These are phyloP conservation scores for Drosophila borborema DNA, from an alignment of 2,888 invertebrate species.

Conservation along the genomic window DNA sequence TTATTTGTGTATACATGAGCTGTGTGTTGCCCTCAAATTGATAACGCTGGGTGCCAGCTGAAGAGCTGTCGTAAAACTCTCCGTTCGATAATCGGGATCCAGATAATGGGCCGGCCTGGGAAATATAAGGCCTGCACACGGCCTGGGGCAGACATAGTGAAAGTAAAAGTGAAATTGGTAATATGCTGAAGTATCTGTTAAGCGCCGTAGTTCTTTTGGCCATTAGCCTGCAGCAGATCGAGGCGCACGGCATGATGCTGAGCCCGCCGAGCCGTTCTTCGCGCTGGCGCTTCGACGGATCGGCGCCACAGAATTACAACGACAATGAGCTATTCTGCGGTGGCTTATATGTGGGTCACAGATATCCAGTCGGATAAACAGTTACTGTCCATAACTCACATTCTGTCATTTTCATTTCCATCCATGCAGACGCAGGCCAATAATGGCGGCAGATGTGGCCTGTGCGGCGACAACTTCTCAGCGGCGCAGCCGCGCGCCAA, in stretches of 20 bases:
- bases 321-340: constrained; percentile 87
- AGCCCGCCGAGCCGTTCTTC: constrained; percentile 86
- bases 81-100: constrained; percentile 29
- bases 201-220: constrained; percentile 55
- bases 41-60: constrained; percentile 35
- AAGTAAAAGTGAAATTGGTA: constrained; percentile 65
- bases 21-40: constrained; percentile 23
- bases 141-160: constrained; percentile 45
- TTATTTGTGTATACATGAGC: constrained; percentile 7
- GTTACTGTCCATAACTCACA: not conserved
- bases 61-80: constrained; percentile 69
- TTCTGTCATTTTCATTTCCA: not conserved
- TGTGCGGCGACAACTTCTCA: constrained; percentile 86
- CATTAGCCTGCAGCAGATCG: constrained; percentile 58
- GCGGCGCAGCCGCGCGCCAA: constrained; percentile 85
- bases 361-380: no score
- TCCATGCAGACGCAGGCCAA: constrained; percentile 83
- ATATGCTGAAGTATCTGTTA: constrained; percentile 59
- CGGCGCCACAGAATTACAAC: constrained; percentile 86
- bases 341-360: constrained; percentile 82
- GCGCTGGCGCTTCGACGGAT: constrained; percentile 86
- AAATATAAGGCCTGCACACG: constrained; percentile 36
- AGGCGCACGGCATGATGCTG: constrained; percentile 86
- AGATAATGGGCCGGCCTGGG: constrained; percentile 38
- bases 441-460: constrained; percentile 86